Evolutionary conservation across 2,113 vertebrate genomes (phyloP).

Genomic region (Phyllostomus hastatus): DNA sequence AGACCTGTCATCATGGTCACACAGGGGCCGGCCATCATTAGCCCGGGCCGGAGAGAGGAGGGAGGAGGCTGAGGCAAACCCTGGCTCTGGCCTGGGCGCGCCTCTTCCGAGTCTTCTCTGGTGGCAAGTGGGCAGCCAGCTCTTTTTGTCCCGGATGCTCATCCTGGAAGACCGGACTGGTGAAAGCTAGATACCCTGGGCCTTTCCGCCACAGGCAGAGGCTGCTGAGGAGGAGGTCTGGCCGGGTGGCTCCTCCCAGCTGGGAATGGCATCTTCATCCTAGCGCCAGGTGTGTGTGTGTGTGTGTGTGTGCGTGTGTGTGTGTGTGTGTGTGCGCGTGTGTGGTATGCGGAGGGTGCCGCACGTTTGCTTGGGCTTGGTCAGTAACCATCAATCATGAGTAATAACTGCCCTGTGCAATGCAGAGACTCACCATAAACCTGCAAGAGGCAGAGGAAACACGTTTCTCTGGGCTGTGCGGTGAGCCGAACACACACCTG

Average conservation of each 20-base stretch:
- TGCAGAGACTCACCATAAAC: slow-evolving; percentile 64
- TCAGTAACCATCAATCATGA: slow-evolving; percentile 22
- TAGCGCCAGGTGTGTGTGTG: not conserved
- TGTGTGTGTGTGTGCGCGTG: slow-evolving; percentile 1
- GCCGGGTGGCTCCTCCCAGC: not conserved
- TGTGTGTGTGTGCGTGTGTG: not conserved
- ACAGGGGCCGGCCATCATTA: slow-evolving; percentile 34
- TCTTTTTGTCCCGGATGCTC: not conserved
- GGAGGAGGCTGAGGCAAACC: not conserved
- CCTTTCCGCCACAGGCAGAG: not conserved
- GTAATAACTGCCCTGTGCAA: slow-evolving; percentile 52
- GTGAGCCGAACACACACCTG: not conserved
- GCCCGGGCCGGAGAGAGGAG: not conserved
- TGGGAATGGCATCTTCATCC: not conserved
- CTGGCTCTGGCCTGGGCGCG: not conserved
- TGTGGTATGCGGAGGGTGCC: slow-evolving; percentile 51
- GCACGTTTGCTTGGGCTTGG: slow-evolving; percentile 27
- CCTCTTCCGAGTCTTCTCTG: not conserved
- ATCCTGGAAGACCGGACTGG: not conserved
- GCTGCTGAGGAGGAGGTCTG: not conserved
- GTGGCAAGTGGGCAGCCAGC: not conserved
- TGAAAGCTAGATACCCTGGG: not conserved
- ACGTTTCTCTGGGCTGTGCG: not conserved
- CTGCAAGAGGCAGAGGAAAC: not conserved
- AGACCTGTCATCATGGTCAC: slow-evolving; percentile 50